A percentile compares a stretch with the other conserved stretches of the same genome.
Conservation (phyloP, 1,140 invertebrate genomes). For the Drosophila willistoni region DNA sequence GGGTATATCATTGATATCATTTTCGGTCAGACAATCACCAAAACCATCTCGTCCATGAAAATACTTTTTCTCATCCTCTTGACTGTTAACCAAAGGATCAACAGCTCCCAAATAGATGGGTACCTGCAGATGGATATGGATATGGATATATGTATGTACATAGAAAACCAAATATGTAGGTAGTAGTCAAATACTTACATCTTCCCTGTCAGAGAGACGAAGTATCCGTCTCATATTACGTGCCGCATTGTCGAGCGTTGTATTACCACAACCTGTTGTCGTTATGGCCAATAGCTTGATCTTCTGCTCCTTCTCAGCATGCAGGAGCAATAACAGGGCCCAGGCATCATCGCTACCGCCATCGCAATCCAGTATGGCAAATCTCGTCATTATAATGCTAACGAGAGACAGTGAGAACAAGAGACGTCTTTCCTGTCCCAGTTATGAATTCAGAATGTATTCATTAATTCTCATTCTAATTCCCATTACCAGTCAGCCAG, state of each 20-base stretch:
- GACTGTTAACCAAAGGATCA: conserved; percentile 83
- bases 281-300: conserved; percentile 86
- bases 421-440: neutral
- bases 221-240: conserved; percentile 87
- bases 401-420: too few relatives aligned
- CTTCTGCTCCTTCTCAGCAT: conserved; percentile 83
- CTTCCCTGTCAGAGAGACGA: conserved; percentile 81
- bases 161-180: neutral
- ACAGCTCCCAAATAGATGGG: conserved; percentile 87
- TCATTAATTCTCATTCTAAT: neutral
- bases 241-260: conserved; percentile 85
- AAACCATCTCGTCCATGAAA: conserved; percentile 87
- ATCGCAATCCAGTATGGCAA: conserved; percentile 87
- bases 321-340: conserved; percentile 85
- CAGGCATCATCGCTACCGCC: conserved; percentile 87
- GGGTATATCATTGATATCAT: neutral
- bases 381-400: conserved; percentile 22
- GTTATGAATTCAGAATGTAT: neutral
- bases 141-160: neutral
- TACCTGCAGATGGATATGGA: conserved; percentile 83
- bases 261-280: conserved; percentile 86
- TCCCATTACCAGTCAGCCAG: neutral
- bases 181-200: conserved; percentile 82
- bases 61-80: conserved; percentile 49
- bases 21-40: conserved; percentile 84